Percentiles rank a stretch among this genome's conserved stretches.
These are phyloP conservation scores for Sceliomorpha sp. DNA, from an alignment of 2,888 invertebrate genomes.

Conservation along the genomic window DNA sequence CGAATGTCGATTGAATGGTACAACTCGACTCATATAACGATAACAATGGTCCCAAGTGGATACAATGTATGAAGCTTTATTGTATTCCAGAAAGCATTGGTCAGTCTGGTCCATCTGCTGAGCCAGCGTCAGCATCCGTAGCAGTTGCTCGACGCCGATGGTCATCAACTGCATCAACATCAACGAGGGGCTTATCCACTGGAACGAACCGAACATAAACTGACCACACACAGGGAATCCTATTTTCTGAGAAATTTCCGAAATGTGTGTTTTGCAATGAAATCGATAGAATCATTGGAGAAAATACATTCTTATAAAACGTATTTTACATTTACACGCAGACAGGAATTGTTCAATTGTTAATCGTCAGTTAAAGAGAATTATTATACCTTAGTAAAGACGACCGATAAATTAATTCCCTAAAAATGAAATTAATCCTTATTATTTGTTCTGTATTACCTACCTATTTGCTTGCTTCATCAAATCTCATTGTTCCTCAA, in stretches of 20 bases:
- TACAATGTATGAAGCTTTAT: constrained; percentile 76
- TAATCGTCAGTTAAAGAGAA: too few relatives aligned
- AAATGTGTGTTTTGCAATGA: constrained; percentile 16
- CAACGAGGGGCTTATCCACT: constrained; percentile 55
- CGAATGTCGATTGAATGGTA: constrained; percentile 54
- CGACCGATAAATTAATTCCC: too few relatives aligned
- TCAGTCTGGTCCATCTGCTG: constrained; percentile 79
- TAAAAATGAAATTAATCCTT: too few relatives aligned
- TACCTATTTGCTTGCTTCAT: too few relatives aligned
- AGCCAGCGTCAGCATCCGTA: constrained; percentile 67
- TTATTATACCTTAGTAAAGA: neutral
- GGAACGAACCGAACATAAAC: constrained; percentile 53
- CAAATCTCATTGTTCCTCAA: too few relatives aligned
- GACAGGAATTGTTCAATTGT: too few relatives aligned
- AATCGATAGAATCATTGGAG: constrained; percentile 35
- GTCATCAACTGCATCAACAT: constrained; percentile 70
- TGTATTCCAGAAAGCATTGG: constrained; percentile 73
- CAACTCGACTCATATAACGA: constrained; percentile 57
- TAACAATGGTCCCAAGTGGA: constrained; percentile 66
- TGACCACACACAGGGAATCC: constrained; percentile 54
- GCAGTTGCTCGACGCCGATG: constrained; percentile 56
- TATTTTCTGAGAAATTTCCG: constrained; percentile 47
- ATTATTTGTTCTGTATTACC: too few relatives aligned
- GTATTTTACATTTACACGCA: neutral
- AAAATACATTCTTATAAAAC: constrained; percentile 13